phyloP scores from a whole-genome alignment of 2,797 vertebrate species.

The Jordanella pulchra region DNA sequence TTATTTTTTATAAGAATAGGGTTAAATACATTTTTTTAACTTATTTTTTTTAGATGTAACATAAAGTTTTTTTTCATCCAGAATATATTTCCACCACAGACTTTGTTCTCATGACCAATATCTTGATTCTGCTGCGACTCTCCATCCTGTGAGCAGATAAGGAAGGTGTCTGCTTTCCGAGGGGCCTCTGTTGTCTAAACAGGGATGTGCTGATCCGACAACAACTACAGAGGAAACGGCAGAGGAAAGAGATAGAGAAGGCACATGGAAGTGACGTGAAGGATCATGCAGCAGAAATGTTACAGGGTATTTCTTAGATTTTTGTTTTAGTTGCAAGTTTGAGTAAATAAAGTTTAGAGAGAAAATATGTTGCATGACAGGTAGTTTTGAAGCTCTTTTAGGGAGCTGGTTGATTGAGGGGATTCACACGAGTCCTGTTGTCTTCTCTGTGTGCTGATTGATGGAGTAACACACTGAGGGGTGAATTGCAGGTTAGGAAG shows the following conservation, averaged over 20 bases:
- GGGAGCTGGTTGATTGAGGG: conserved; percentile 20
- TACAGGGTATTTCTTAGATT: background rate
- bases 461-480: conserved; percentile 68
- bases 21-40: too few relatives aligned
- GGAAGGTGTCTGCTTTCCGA: conserved; percentile 55
- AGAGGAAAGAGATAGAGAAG: conserved; percentile 24
- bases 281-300: background rate
- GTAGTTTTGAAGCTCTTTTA: conserved; percentile 6
- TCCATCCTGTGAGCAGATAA: conserved; percentile 50
- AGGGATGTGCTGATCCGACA: conserved; percentile 62
- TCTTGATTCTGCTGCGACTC: conserved; percentile 29
- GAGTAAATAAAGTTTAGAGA: background rate
- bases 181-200: conserved; percentile 71
- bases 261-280: conserved; percentile 10
- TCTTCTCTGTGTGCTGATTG: conserved; percentile 57
- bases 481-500: conserved; percentile 63
- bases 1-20: too few relatives aligned
- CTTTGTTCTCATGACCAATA: conserved; percentile 27
- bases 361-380: conserved; percentile 13
- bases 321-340: conserved; percentile 1
- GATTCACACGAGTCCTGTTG: conserved; percentile 38
- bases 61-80: background rate
- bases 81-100: background rate
- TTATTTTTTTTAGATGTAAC: background rate
- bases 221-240: conserved; percentile 43